Evolutionary conservation across 2,797 vertebrate species (phyloP).

Genomic region (Gymnodraco acuticeps): DNA sequence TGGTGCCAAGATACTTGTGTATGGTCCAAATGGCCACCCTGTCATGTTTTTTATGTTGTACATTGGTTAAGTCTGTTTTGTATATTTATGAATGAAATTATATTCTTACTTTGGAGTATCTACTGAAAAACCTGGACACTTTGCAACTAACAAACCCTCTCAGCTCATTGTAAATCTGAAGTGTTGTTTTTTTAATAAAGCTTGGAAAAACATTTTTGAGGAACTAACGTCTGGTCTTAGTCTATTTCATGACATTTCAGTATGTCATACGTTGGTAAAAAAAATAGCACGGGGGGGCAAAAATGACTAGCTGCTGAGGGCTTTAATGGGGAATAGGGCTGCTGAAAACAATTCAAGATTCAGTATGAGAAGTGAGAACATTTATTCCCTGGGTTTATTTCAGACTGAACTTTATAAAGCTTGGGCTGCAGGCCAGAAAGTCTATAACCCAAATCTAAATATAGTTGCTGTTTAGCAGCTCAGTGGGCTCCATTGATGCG

Average conservation of each 20-base stretch:
- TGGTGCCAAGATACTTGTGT: background rate
- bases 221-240: slow-evolving; percentile 7
- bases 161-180: slow-evolving; percentile 4
- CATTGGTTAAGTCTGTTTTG: slow-evolving; percentile 28
- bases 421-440: slow-evolving; percentile 32
- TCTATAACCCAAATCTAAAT: slow-evolving; percentile 71
- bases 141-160: background rate
- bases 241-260: background rate
- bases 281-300: background rate
- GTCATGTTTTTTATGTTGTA: slow-evolving; percentile 37
- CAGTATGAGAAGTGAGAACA: background rate
- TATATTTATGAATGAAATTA: slow-evolving; percentile 48
- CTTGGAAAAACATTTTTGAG: background rate
- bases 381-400: background rate
- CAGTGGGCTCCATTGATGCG: slow-evolving; percentile 65
- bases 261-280: slow-evolving; percentile 8
- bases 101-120: background rate
- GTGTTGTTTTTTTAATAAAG: slow-evolving; percentile 42
- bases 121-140: background rate
- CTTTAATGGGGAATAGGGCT: background rate
- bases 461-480: slow-evolving; percentile 70
- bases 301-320: background rate
- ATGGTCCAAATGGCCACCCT: background rate
- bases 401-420: slow-evolving; percentile 7
- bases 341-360: background rate